phyloP scores from a whole-genome alignment of 1,140 invertebrate genomes.

The Meloidogyne floridensis region DNA sequence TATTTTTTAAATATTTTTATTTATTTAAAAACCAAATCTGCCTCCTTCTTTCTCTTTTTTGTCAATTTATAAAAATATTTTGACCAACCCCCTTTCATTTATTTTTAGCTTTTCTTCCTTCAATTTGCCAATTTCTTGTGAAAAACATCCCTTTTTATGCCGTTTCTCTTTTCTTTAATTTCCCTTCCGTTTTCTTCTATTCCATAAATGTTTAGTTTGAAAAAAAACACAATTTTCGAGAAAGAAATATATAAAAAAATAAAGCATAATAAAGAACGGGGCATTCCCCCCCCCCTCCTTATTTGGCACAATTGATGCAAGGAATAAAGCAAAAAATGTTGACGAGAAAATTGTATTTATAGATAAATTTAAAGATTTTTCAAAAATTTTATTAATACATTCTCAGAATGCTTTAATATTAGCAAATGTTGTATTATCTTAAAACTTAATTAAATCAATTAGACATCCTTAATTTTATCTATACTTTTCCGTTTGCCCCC shows the following conservation, averaged over 20 bases:
- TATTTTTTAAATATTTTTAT: too few species aligned
- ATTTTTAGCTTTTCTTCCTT: not conserved
- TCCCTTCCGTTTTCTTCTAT: not conserved
- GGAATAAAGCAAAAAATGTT: not conserved
- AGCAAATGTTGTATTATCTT: too few species aligned
- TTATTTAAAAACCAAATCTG: not conserved
- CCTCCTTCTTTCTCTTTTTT: not conserved
- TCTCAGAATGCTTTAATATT: not conserved
- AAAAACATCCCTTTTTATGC: not conserved
- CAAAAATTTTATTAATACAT: not conserved
- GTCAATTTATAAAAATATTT: not conserved
- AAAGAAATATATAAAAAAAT: too few species aligned
- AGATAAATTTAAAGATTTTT: not conserved
- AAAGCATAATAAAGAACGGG: not conserved
- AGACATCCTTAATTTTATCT: too few species aligned
- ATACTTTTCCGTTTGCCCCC: too few species aligned
- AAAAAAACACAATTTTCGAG: not conserved
- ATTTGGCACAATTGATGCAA: not conserved
- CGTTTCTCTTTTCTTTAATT: not conserved
- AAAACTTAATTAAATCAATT: too few species aligned
- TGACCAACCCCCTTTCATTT: not conserved
- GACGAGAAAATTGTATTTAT: not conserved
- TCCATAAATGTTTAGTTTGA: not conserved
- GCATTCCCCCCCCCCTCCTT: not conserved
- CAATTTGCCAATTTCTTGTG: conserved; percentile 3